Evolutionary conservation across 2,113 vertebrate genomes (phyloP).

Genomic region (Bettongia penicillata): DNA sequence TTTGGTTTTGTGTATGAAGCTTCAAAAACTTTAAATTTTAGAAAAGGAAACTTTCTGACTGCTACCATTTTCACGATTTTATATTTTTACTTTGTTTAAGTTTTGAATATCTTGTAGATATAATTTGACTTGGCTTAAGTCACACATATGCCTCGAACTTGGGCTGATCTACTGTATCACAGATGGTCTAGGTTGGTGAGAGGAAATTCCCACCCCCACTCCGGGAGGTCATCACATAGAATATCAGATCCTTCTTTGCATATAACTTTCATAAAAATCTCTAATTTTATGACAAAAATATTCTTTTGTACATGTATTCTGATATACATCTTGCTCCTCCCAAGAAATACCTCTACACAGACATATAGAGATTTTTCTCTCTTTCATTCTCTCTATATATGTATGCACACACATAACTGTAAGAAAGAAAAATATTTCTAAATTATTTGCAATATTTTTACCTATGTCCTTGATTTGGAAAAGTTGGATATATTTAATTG

Average conservation of each 20-base stretch:
- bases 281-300: not conserved
- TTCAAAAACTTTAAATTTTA: not conserved
- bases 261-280: not conserved
- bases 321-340: not conserved
- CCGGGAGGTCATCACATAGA: not conserved
- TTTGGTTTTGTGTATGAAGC: not conserved
- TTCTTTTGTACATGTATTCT: not conserved
- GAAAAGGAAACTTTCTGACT: conserved; percentile 19
- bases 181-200: not conserved
- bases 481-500: not conserved
- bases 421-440: not conserved
- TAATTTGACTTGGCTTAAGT: not conserved
- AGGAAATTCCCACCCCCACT: not conserved
- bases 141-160: not conserved
- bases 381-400: not conserved
- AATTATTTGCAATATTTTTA: not conserved
- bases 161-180: not conserved
- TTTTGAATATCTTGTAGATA: conserved; percentile 39
- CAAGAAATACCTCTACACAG: not conserved
- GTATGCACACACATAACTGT: not conserved
- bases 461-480: not conserved
- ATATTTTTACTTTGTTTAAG: conserved; percentile 40
- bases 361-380: not conserved
- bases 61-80: conserved; percentile 12
- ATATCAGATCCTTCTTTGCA: not conserved